Base-by-base conservation (phyloP, 1,140 invertebrate genomes). In the Megalopta genalis region DNA sequence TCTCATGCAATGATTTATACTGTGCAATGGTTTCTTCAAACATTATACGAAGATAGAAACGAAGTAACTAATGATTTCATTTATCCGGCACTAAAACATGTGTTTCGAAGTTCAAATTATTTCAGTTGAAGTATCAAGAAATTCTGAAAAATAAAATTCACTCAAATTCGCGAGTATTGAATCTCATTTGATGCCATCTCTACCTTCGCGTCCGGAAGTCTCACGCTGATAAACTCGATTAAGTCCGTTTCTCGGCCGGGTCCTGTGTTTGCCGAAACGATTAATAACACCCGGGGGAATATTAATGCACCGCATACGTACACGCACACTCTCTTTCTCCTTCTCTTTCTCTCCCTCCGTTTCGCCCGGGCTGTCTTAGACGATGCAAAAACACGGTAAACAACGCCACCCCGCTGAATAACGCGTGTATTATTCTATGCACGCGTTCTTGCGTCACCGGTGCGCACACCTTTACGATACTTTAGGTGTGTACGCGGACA, bases 221-320 rank as follows among this genome's bases (percentile, higher is more conserved):
- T 81, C 75, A 79, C 74, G 60, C 69, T 59, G 69, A 77, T 67
- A 66, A 57, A 69, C 62, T 66, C 80, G 82, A 82, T 84, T 72
- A 72, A 72, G 68, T 77, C 25, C 14, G n/a, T 72, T 82, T 77
- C 82, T 64, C 64, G 64, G 23, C 39, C 67, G 71, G 6, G 42
- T 49, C 52, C 66, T 68, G 63, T 37, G 79, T 67, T 64, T 83
- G 42, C 37, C 27, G 54, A 52, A 69, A 60, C 73, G 80, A 82
- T 83, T 77, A 82, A 83, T 77, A 82, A 82, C 68, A 5, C n/a
- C 39, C 46, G 16, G 21, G 37, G 80, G 70, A 72, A 77, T 81
- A 63, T 68, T 59, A 46, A 68, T 66, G 25, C 32, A 16, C 21
- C n/a, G n/a, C n/a, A n/a, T n/a, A n/a, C n/a, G n/a, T n/a, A n/a